Base-by-base conservation (phyloP, 1,140 invertebrate species). In the Rhagoletis zephyria region DNA sequence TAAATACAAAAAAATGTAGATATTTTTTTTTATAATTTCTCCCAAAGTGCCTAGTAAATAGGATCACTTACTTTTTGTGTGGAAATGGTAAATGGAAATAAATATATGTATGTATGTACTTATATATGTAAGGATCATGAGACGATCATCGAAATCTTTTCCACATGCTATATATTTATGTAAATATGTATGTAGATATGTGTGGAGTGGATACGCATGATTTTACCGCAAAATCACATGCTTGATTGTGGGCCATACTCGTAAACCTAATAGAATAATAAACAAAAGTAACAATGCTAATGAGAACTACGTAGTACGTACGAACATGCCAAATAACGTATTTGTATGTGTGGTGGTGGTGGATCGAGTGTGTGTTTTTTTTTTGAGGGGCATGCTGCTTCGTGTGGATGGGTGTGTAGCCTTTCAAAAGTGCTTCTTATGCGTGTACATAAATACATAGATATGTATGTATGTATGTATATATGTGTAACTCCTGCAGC, bases 191-290 rank as follows among this genome's bases (percentile, higher is more conserved):
- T 30, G 30, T 30, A 30, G 30, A 1, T 30, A 30, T 30, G 30
- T 30, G 30, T 30, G 30, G 30, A 30, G 30, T 30, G 30, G 30
- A 42, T 5, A 42, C 40, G 30, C 42, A 70, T 42, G 9, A 42
- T 42, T 4, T 30, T 14, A 70, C 12, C 42, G 42, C 12, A 56
- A 70, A 30, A 14, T 40, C 10, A 45, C 67, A 74, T 74, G 67
- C 42, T 74, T 74, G 42, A 16, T 74, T 74, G 12, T 16, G 67
- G 67, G 3, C 4, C 14, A 48, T 74, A 48, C 10, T 42, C 30
- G n/a, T 45, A 16, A 3, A 14, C 4, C 40, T 45, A 77, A 2
- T 85, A 85, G 42, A 77, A 85, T 85, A 85, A 85, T 85, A 85
- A 10, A n/a, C 6, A 85, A 19, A 16, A 85, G 51, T 51, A 85